These are phyloP conservation scores for Agrochola lychnidis DNA, from an alignment of 2,888 invertebrate genomes.

Conservation along the genomic window DNA sequence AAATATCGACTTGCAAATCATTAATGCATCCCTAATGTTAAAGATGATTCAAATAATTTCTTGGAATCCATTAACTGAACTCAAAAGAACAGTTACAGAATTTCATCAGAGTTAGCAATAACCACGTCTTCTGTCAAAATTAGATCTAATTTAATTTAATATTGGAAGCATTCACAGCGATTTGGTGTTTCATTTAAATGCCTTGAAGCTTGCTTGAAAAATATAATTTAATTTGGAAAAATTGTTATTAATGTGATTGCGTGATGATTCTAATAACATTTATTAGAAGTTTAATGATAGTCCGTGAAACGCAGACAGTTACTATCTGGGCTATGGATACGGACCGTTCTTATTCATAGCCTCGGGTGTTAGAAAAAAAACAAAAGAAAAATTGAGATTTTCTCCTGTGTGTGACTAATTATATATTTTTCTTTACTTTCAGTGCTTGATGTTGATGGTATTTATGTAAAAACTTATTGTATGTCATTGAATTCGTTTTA, in stretches of 20 bases:
- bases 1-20: slow-evolving; percentile 55
- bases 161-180: slow-evolving; percentile 26
- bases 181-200: slow-evolving; percentile 38
- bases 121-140: slow-evolving; percentile 29
- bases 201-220: slow-evolving; percentile 22
- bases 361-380: slow-evolving; percentile 55
- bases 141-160: slow-evolving; percentile 46
- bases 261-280: slow-evolving; percentile 63
- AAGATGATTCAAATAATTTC: slow-evolving; percentile 29
- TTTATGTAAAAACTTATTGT: not conserved
- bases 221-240: slow-evolving; percentile 39
- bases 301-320: slow-evolving; percentile 64
- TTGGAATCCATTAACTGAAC: slow-evolving; percentile 18
- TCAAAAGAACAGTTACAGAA: slow-evolving; percentile 34
- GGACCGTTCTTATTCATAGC: slow-evolving; percentile 63
- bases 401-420: not conserved
- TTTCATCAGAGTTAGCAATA: slow-evolving; percentile 9
- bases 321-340: slow-evolving; percentile 24
- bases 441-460: not conserved
- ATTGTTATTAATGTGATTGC: slow-evolving; percentile 49
- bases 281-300: slow-evolving; percentile 76
- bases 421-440: not conserved
- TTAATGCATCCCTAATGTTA: slow-evolving; percentile 30
- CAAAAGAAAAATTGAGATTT: slow-evolving; percentile 31
- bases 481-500: slow-evolving; percentile 2